Conservation (phyloP, 2,797 vertebrate genomes). For the Hoplostethus atlanticus region DNA sequence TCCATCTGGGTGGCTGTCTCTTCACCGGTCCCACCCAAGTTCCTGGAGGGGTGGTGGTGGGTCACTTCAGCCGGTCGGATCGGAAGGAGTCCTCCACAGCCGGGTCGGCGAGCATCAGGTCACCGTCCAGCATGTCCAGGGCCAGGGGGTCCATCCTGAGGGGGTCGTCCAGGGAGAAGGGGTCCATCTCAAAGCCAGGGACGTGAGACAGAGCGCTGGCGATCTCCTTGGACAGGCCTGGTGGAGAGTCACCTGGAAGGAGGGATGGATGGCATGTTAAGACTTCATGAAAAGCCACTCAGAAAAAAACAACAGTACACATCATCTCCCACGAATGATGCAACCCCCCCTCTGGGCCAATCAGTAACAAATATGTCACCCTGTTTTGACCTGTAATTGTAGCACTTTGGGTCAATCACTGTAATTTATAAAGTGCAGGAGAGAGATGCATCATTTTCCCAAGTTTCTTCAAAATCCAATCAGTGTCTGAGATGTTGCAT, state of each 20-base stretch:
- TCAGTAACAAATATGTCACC: no score
- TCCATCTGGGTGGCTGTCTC: background rate
- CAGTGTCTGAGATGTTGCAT: no score
- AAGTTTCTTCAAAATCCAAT: no score
- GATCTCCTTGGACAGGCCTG: slow-evolving; percentile 94
- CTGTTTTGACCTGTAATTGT: no score
- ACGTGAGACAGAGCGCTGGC: slow-evolving; percentile 90
- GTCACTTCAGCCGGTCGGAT: slow-evolving; percentile 90
- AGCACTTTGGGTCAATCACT: no score
- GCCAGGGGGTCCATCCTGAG: slow-evolving; percentile 90
- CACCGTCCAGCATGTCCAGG: slow-evolving; percentile 93
- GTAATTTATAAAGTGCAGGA: no score
- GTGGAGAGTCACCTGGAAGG: slow-evolving; percentile 88
- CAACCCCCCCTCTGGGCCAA: no score
- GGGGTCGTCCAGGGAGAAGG: slow-evolving; percentile 88
- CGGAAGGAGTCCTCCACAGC: slow-evolving; percentile 94
- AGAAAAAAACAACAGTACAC: no score
- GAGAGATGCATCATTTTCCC: no score
- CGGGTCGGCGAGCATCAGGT: slow-evolving; percentile 91
- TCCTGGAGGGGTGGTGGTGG: background rate
- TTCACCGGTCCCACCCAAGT: slow-evolving; percentile 18
- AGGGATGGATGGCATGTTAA: background rate
- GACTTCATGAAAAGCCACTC: background rate
- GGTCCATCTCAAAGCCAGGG: slow-evolving; percentile 92
- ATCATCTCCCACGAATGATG: no score